Evolutionary conservation across 2,888 invertebrate species (phyloP), one percentile per base, ranked within the genome.

Genomic region (Cosmia trapezina): DNA sequence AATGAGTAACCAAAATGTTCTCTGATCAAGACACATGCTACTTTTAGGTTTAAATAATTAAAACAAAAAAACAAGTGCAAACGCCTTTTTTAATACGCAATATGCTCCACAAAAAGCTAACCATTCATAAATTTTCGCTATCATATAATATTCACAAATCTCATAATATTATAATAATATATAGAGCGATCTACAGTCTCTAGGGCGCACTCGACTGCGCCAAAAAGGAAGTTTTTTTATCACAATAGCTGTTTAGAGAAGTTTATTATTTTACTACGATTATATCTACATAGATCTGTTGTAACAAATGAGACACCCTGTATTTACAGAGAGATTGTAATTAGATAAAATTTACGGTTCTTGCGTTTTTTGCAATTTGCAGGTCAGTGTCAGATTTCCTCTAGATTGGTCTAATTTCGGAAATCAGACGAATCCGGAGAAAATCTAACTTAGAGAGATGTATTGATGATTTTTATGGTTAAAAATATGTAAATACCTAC

Each of bases 41-140:
- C 37, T 37, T 37, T 37, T 37, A 41, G 7, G 5, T 28, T 17
- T 14, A 19, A 79, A 56, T 83, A 89, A 94, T 92, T 91, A 90
- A 93, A 93, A 94, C 85, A 83, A 82, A 83, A 82, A 78, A 83
- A 77, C 83, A 90, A 92, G 90, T 95, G 95, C 95, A 93, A 92
- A 95, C 91, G 95, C 94, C 81, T 91, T 85, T 85, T 93, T 95
- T 95, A 95, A 94, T 93, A 95, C 89, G 93, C 95, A 96, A 95
- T 94, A 95, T 94, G 95, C 95, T 86, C 91, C 95, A 95, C 95
- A 95, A 95, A 94, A 96, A 95, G 95, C 96, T 94, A 95, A 94
- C 94, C 90, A 84, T 94, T 89, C 93, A 94, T 95, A 94, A 94
- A 89, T 84, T 91, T 94, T 88, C 91, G 88, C 93, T 95, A 94